These are phyloP conservation scores for Auanema freiburgensis DNA, from an alignment of 2,888 invertebrate species.

Conservation along the genomic window DNA sequence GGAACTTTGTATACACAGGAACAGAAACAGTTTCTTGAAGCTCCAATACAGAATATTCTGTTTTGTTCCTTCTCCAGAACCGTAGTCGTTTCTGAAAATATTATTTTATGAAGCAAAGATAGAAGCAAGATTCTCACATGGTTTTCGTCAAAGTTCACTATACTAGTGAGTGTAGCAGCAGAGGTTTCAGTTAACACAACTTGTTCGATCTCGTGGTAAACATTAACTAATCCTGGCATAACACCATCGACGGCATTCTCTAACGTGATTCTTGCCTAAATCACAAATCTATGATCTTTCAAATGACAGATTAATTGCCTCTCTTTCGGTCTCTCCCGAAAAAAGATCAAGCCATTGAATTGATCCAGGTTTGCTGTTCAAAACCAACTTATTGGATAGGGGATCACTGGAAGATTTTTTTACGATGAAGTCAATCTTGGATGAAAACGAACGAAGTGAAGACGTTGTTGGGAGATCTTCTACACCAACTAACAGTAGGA, in stretches of 20 bases:
- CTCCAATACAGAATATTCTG: constrained; percentile 1
- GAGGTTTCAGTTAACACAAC: constrained; percentile 12
- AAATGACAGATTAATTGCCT: constrained; percentile 7
- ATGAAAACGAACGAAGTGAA: constrained; percentile 23
- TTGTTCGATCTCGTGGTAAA: constrained; percentile 22
- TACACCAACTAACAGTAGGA: constrained; percentile 27
- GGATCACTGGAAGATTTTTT: constrained; percentile 34
- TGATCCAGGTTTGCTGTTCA: constrained; percentile 47
- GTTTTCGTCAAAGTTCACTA: constrained; percentile 25
- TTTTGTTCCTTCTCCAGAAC: constrained; percentile 32
- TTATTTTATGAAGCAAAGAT: not conserved
- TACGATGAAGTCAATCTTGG: not conserved
- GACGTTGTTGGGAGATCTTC: constrained; percentile 26
- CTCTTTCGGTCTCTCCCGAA: not conserved
- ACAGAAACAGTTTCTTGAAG: constrained; percentile 22
- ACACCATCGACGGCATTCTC: constrained; percentile 39
- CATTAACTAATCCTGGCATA: constrained; percentile 22
- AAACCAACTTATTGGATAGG: constrained; percentile 24
- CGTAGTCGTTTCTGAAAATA: constrained; percentile 26
- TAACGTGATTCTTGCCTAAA: constrained; percentile 28
- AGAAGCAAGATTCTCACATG: constrained; percentile 8
- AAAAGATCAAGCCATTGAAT: constrained; percentile 53
- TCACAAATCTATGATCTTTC: not conserved
- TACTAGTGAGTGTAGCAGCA: constrained; percentile 25
- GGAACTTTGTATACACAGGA: constrained; percentile 14